A percentile compares a stretch with the other conserved stretches of the same genome.
These are phyloP conservation scores for human (Homo sapiens) DNA, from an alignment of 2,113 vertebrate genomes.

Conservation along the genomic window GRCh38 chr2:241414501-241415000, in stretches of 20 bases:
- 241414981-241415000: neutral
- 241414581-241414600: neutral
- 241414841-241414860: neutral
- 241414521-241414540: neutral
- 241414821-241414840: neutral
- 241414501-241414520: neutral
- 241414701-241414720: rapidly evolving
- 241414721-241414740: rapidly evolving
- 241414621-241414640: rapidly evolving
- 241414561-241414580: neutral
- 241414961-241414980: neutral
- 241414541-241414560: rapidly evolving
- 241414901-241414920: too few relatives aligned
- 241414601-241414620: neutral
- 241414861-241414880: neutral
- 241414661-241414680: too few relatives aligned
- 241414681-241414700: rapidly evolving
- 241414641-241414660: too few relatives aligned
- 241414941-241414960: neutral
- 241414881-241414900: rapidly evolving
- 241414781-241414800: too few relatives aligned
- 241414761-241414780: too few relatives aligned
- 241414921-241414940: too few relatives aligned
- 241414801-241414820: neutral
- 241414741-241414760: too few relatives aligned